phyloP scores from a whole-genome alignment of 2,888 invertebrate species.

The Caenorhabditis sp. region DNA sequence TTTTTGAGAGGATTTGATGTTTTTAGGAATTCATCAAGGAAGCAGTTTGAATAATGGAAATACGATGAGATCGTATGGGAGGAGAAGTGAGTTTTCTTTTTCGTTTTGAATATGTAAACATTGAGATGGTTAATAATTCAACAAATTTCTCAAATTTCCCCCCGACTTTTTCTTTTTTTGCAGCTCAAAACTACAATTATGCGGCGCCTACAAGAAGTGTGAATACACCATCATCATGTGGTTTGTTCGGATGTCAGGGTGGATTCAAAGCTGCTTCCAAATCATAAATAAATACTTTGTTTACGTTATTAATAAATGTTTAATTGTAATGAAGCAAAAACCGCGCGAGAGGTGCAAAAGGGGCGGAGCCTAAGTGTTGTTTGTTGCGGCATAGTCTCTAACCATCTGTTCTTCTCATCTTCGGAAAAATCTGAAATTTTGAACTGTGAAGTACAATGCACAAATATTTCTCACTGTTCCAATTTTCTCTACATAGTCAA shows the following conservation, averaged over 20 bases:
- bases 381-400: no score
- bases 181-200: slow-evolving; percentile 10
- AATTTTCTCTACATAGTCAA: no score
- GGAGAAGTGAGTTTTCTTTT: slow-evolving; percentile 29
- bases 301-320: no score
- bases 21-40: background rate
- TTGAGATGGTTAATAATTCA: background rate
- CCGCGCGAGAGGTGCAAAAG: no score
- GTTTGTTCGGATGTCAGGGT: background rate
- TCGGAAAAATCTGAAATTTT: no score
- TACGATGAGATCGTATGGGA: slow-evolving; percentile 29
- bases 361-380: no score
- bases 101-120: no score
- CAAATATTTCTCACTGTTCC: no score
- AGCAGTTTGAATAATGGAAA: slow-evolving; percentile 26
- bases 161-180: background rate
- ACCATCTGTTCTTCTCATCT: no score
- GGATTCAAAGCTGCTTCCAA: background rate
- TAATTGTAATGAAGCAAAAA: no score
- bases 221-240: background rate
- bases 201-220: background rate
- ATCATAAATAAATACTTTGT: background rate
- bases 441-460: no score
- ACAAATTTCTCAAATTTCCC: background rate
- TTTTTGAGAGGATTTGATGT: no score